A percentile compares a stretch with the other conserved stretches of the same genome.
Evolutionary conservation across 2,888 invertebrate genomes (phyloP).

Genomic region (Ophraella communa): DNA sequence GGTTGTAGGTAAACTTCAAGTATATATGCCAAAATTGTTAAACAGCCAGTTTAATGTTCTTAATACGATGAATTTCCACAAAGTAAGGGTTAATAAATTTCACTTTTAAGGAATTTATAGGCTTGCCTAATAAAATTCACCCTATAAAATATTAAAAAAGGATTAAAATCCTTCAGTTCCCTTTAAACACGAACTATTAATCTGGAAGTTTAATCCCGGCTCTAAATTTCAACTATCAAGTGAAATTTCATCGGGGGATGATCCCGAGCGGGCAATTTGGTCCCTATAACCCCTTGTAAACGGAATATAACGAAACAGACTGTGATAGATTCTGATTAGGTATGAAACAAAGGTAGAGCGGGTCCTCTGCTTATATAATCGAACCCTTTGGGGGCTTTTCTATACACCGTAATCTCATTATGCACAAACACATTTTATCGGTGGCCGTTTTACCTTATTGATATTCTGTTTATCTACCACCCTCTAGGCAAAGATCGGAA

Average conservation of each 20-base stretch:
- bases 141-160: too few relatives aligned
- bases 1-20: too few relatives aligned
- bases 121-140: too few relatives aligned
- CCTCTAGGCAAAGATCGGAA: too few relatives aligned
- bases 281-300: not conserved
- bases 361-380: constrained; percentile 2
- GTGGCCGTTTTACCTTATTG: not conserved
- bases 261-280: not conserved
- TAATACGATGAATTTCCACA: too few relatives aligned
- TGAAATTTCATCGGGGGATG: not conserved
- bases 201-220: not conserved
- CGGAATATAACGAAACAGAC: not conserved
- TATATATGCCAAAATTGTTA: too few relatives aligned
- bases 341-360: constrained; percentile 19
- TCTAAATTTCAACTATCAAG: not conserved
- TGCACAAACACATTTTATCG: not conserved
- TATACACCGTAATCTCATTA: not conserved
- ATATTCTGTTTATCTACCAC: not conserved
- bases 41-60: too few relatives aligned
- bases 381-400: not conserved
- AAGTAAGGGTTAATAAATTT: too few relatives aligned
- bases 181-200: not conserved
- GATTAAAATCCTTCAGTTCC: too few relatives aligned
- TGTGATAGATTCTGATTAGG: constrained; percentile 26
- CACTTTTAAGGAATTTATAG: too few relatives aligned